A percentile compares a stretch with the other conserved stretches of the same genome.
These are phyloP conservation scores for Lamproptera curius DNA, from an alignment of 2,888 invertebrate species.

Conservation along the genomic window DNA sequence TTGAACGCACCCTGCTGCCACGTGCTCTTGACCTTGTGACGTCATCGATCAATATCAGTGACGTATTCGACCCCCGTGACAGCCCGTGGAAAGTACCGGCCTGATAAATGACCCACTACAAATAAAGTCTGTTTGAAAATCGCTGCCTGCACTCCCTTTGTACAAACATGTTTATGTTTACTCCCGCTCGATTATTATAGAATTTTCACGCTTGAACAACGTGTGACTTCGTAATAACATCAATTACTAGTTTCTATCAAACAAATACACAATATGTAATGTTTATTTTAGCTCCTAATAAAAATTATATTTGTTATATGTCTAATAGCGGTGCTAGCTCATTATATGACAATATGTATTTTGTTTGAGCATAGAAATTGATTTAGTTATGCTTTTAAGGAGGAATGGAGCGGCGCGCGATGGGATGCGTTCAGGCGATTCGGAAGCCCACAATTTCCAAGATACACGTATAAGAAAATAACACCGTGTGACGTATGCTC, in stretches of 20 bases:
- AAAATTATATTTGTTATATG: too few relatives aligned
- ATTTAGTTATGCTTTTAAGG: too few relatives aligned
- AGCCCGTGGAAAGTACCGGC: constrained; percentile 34
- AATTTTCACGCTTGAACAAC: background rate
- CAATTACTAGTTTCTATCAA: too few relatives aligned
- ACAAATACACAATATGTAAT: too few relatives aligned
- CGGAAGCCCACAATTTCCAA: constrained; percentile 91
- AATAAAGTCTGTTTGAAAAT: constrained; percentile 34
- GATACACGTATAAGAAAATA: constrained; percentile 97
- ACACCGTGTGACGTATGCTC: constrained; percentile 96
- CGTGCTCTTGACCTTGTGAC: constrained; percentile 52
- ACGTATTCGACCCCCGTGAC: constrained; percentile 41
- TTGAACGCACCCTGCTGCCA: constrained; percentile 34
- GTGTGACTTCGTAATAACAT: too few relatives aligned
- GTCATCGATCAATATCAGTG: constrained; percentile 59
- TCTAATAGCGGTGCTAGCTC: too few relatives aligned
- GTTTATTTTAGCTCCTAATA: too few relatives aligned
- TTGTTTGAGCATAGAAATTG: too few relatives aligned
- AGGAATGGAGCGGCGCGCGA: constrained; percentile 85
- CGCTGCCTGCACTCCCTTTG: constrained; percentile 20
- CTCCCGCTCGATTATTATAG: constrained; percentile 6
- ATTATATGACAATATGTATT: too few relatives aligned
- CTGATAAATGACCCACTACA: constrained; percentile 47
- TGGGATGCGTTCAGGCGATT: constrained; percentile 78
- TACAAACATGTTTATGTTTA: constrained; percentile 12